These are phyloP conservation scores for Chiloscyllium plagiosum DNA, from an alignment of 2,113 vertebrate species.

Conservation along the genomic window DNA sequence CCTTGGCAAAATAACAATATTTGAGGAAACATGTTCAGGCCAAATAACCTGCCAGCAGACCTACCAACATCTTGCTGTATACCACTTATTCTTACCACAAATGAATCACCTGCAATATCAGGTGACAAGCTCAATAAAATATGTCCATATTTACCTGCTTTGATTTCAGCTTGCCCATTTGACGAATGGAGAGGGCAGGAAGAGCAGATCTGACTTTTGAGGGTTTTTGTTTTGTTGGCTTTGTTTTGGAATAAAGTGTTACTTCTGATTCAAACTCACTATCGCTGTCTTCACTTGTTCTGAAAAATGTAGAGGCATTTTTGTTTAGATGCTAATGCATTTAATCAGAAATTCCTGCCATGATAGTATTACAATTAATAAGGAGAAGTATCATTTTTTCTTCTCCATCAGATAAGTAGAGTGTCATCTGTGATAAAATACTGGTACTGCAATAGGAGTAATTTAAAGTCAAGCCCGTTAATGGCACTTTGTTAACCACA, in stretches of 20 bases:
- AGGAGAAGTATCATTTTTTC: neutral
- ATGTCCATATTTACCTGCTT: neutral
- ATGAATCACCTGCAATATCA: neutral
- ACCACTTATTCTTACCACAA: neutral
- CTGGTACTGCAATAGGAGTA: neutral
- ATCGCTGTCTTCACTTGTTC: constrained; percentile 31
- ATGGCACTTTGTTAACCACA: neutral
- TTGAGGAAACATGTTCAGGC: neutral
- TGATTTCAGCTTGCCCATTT: neutral
- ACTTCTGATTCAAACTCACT: constrained; percentile 34
- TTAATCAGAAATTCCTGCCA: neutral
- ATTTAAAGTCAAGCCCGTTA: neutral
- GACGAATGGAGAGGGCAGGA: neutral
- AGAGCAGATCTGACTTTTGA: neutral
- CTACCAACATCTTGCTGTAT: neutral
- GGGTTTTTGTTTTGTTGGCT: constrained; percentile 3
- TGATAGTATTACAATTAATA: neutral
- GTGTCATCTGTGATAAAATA: neutral
- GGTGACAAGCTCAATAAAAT: neutral
- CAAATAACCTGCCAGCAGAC: neutral
- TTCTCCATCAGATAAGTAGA: neutral
- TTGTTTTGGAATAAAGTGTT: neutral
- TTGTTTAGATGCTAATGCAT: neutral
- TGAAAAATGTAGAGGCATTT: neutral
- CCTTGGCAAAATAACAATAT: neutral